phyloP scores from a whole-genome alignment of 2,797 vertebrate genomes.

The Smutsia gigantea region DNA sequence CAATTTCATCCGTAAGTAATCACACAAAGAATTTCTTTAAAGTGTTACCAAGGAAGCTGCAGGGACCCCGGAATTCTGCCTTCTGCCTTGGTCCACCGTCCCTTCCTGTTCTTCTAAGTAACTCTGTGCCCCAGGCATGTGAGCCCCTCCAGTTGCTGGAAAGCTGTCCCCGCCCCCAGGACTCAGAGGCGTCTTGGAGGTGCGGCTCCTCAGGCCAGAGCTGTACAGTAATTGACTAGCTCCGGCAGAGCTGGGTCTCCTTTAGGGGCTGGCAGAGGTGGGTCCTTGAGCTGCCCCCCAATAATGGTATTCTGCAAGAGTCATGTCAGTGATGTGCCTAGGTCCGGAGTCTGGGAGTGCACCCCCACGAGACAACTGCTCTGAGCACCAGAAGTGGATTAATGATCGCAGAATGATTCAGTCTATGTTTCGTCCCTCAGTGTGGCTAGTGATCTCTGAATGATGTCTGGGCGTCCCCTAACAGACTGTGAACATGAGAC shows the following conservation, averaged over 20 bases:
- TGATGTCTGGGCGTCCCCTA: neutral
- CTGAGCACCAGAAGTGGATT: slow-evolving; percentile 72
- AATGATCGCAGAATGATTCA: slow-evolving; percentile 82
- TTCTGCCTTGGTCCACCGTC: neutral
- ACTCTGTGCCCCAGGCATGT: neutral
- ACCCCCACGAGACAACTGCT: neutral
- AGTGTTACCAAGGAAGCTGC: neutral
- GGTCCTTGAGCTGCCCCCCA: neutral
- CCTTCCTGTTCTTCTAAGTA: neutral
- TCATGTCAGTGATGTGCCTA: slow-evolving; percentile 55
- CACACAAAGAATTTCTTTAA: neutral
- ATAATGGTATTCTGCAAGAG: slow-evolving; percentile 18
- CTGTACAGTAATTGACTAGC: neutral
- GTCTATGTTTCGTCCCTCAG: slow-evolving; percentile 79
- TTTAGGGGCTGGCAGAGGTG: neutral
- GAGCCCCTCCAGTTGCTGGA: neutral
- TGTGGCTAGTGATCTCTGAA: slow-evolving; percentile 72
- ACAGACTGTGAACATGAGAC: neutral
- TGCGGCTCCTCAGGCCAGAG: too few relatives aligned
- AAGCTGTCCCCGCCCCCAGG: neutral
- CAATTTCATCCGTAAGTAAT: neutral
- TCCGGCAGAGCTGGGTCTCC: neutral
- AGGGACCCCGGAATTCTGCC: neutral
- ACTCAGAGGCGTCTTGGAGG: neutral
- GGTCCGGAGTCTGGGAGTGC: slow-evolving; percentile 45